Evolutionary conservation across 2,797 vertebrate genomes (phyloP), one percentile per base, ranked within the genome.

Genomic region (Rhynchotus rufescens): DNA sequence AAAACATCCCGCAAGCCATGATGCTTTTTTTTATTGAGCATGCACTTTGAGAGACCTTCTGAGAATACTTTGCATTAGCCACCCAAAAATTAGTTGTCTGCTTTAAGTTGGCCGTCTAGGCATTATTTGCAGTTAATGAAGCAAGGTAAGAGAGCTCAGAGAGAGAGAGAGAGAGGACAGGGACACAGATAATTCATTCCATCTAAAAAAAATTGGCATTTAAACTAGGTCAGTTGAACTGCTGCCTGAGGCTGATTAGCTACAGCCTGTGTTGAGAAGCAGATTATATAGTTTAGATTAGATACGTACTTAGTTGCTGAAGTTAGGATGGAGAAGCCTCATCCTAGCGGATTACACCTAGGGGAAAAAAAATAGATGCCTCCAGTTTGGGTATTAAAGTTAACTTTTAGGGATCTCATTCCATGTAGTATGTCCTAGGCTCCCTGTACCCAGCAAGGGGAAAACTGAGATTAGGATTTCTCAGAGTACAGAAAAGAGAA

Each of bases 401-500:
- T 80, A 12, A 47, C 16, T 59, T 80, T 77, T 57, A 49, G 22
- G 38, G 30, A 30, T 2, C 4, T 11, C 28, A 14, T 42, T 85
- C 32, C 17, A 62, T 83, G 20, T 17, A 34, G 17, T 3, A 26
- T 22, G 23, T 71, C 12, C 47, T 13, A 16, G 19, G n/a, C 28
- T 62, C 42, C 32, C 23, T n/a, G 36, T 71, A 32, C 21, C 28
- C 73, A 36, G 22, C 34, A 14, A 1, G 1, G 9, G 19, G 44
- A 64, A 34, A 64, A 26, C 65, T 66, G 49, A 64, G 47, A 26
- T 54, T 57, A 47, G 66, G 44, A 16, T 17, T 73, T 56, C 56
- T 51, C 73, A 67, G 38, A 81, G 15, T 26, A 2, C 2, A 20
- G 1, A 2, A 4, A 12, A 0, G 0, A 67, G 77, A 13, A 66